These are phyloP conservation scores for Drosophila pruinosa DNA, from an alignment of 1,140 invertebrate species.

Conservation along the genomic window DNA sequence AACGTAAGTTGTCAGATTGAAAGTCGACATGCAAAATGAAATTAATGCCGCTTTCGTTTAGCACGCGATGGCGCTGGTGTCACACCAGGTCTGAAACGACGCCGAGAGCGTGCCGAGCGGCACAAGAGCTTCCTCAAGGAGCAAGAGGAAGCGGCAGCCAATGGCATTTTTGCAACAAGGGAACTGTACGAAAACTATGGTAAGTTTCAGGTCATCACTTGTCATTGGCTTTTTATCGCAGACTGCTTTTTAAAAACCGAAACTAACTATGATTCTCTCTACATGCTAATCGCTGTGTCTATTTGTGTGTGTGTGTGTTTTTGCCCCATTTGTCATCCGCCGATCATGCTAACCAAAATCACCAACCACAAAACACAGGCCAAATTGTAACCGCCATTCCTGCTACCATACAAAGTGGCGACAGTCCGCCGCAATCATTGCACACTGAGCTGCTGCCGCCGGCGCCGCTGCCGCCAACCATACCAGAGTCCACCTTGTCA, in stretches of 20 bases:
- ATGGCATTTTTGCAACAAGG: constrained; percentile 83
- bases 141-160: constrained; percentile 88
- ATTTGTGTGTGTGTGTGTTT: constrained; percentile 37
- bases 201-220: constrained; percentile 40
- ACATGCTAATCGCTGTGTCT: constrained; percentile 61
- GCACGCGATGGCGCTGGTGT: constrained; percentile 85
- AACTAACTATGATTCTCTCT: constrained; percentile 71
- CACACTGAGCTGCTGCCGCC: constrained; percentile 45
- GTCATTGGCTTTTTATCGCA: constrained; percentile 4
- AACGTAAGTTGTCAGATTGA: constrained; percentile 44
- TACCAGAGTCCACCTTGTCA: constrained; percentile 1
- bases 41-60: neutral
- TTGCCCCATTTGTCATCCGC: constrained; percentile 62
- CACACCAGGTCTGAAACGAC: constrained; percentile 88
- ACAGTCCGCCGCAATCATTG: constrained; percentile 78
- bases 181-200: constrained; percentile 84
- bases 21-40: neutral
- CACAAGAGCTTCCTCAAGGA: constrained; percentile 92
- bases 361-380: constrained; percentile 42
- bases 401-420: constrained; percentile 71
- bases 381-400: constrained; percentile 82
- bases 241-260: constrained; percentile 49
- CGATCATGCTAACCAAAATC: constrained; percentile 65
- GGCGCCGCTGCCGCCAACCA: constrained; percentile 9
- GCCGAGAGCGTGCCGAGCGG: constrained; percentile 90